These are phyloP conservation scores for Phoenoteleia sp. DNA, from an alignment of 2,888 invertebrate species.

Conservation along the genomic window DNA sequence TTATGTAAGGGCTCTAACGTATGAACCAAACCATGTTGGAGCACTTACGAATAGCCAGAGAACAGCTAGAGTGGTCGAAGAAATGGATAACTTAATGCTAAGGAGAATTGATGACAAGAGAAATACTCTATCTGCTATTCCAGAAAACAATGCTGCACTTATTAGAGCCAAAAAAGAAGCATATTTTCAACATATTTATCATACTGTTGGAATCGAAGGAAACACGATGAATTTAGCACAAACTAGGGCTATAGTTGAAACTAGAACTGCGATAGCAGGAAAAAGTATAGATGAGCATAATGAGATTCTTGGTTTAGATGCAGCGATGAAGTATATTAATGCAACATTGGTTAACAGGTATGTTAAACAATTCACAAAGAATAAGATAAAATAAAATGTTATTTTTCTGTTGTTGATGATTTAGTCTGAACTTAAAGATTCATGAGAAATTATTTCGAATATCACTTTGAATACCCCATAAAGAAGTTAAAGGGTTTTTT, in stretches of 20 bases:
- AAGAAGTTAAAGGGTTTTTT: too few relatives aligned
- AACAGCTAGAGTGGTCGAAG: slow-evolving; percentile 96
- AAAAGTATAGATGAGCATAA: slow-evolving; percentile 99
- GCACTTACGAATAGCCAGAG: slow-evolving; percentile 94
- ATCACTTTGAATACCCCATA: too few relatives aligned
- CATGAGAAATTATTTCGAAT: too few relatives aligned
- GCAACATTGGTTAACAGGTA: slow-evolving; percentile 91
- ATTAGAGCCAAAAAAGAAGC: slow-evolving; percentile 97
- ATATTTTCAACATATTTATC: slow-evolving; percentile 98
- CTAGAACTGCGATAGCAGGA: slow-evolving; percentile 94
- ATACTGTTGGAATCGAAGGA: slow-evolving; percentile 99
- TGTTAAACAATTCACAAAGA: too few relatives aligned
- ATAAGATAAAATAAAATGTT: too few relatives aligned
- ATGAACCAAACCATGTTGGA: slow-evolving; percentile 94
- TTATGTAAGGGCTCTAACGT: slow-evolving; percentile 94
- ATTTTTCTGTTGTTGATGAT: too few relatives aligned
- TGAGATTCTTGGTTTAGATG: slow-evolving; percentile 97
- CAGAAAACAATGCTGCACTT: slow-evolving; percentile 93
- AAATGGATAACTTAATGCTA: slow-evolving; percentile 93
- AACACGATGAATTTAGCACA: slow-evolving; percentile 98
- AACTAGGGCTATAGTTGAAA: slow-evolving; percentile 96
- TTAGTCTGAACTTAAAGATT: too few relatives aligned
- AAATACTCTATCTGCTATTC: slow-evolving; percentile 93
- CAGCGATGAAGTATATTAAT: slow-evolving; percentile 97
- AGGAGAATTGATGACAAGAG: slow-evolving; percentile 94